Evolutionary conservation across 2,888 invertebrate genomes (phyloP).

Genomic region (Diloba caeruleocephala): DNA sequence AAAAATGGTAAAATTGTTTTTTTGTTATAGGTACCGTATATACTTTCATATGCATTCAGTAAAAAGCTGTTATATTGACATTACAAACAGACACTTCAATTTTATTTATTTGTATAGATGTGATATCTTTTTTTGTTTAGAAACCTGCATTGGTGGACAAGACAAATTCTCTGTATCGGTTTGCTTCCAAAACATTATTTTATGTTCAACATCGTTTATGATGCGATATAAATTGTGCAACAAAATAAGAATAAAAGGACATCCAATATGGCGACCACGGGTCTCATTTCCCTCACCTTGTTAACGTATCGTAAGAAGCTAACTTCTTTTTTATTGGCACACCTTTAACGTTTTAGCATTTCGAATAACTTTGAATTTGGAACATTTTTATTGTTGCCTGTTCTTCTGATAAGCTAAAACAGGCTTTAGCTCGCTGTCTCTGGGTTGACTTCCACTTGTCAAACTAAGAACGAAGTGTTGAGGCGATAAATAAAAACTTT

Average conservation of each 20-base stretch:
- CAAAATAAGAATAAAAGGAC: slow-evolving; percentile 56
- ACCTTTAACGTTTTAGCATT: slow-evolving; percentile 85
- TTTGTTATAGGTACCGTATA: too few species aligned
- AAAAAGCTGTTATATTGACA: too few species aligned
- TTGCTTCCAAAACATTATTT: too few species aligned
- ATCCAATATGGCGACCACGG: slow-evolving; percentile 59
- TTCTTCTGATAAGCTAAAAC: slow-evolving; percentile 30
- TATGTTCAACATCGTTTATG: slow-evolving; percentile 55
- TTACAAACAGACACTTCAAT: too few species aligned
- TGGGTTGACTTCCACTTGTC: slow-evolving; percentile 40
- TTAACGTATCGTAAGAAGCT: slow-evolving; percentile 84
- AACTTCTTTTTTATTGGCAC: slow-evolving; percentile 87
- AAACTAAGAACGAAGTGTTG: slow-evolving; percentile 59
- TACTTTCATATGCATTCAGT: too few species aligned
- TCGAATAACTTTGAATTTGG: slow-evolving; percentile 85
- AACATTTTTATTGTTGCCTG: slow-evolving; percentile 79
- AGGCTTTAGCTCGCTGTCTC: slow-evolving; percentile 26
- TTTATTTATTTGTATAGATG: too few species aligned
- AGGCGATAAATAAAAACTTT: slow-evolving; percentile 84
- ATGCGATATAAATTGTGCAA: slow-evolving; percentile 40
- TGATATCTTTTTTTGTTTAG: too few species aligned
- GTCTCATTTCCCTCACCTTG: slow-evolving; percentile 72
- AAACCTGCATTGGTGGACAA: too few species aligned
- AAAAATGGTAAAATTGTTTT: too few species aligned
- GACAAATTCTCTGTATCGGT: slow-evolving; percentile 37